These are phyloP conservation scores for Synanthedon andrenaeformis DNA, from an alignment of 2,888 invertebrate species.

Conservation along the genomic window DNA sequence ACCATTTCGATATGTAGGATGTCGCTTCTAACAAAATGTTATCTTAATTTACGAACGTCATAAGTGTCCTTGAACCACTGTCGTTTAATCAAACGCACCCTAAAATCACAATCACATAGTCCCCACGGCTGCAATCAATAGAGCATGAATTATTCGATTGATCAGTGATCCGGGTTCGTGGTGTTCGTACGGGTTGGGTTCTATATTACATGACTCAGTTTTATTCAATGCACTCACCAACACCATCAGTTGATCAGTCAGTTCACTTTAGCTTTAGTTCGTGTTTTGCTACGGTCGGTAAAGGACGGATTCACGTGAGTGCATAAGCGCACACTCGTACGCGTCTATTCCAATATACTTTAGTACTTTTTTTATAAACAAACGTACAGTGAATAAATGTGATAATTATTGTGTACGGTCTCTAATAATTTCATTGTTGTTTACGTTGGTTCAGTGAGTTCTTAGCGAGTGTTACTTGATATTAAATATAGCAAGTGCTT, in stretches of 20 bases:
- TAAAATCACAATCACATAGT: neutral
- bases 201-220: constrained; percentile 45
- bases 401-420: constrained; percentile 32
- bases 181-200: constrained; percentile 39
- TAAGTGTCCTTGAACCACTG: too few relatives aligned
- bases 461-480: constrained; percentile 32
- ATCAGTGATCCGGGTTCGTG: constrained; percentile 49
- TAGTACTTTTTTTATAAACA: constrained; percentile 17
- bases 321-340: constrained; percentile 41
- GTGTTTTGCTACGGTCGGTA: constrained; percentile 10
- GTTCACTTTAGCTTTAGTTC: constrained; percentile 1
- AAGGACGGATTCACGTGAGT: constrained; percentile 28
- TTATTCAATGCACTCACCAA: constrained; percentile 37
- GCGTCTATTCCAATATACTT: constrained; percentile 24
- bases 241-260: constrained; percentile 18
- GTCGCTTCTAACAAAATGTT: too few relatives aligned
- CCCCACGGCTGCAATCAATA: constrained; percentile 33
- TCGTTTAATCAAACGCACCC: neutral
- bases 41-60: too few relatives aligned
- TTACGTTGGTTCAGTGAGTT: constrained; percentile 29
- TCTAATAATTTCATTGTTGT: constrained; percentile 14
- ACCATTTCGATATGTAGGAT: too few relatives aligned
- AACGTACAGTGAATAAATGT: constrained; percentile 33
- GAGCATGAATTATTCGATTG: constrained; percentile 41
- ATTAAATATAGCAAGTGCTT: constrained; percentile 24